phyloP scores from a whole-genome alignment of 2,888 invertebrate genomes.

The Ctenicera cuprea region DNA sequence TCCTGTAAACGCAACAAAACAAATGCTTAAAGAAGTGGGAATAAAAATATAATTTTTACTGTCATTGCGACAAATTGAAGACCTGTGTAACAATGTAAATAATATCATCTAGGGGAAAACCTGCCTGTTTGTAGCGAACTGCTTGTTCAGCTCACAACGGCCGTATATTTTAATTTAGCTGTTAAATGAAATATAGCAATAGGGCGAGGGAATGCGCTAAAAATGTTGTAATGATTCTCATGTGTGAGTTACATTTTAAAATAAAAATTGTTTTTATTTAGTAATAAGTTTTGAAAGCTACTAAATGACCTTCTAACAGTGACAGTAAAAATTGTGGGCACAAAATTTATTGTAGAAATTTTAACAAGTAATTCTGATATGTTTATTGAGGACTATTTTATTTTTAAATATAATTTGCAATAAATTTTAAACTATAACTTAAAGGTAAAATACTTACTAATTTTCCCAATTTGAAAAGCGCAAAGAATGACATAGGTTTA shows the following conservation, averaged over 20 bases:
- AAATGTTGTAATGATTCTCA: slow-evolving; percentile 36
- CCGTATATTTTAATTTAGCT: slow-evolving; percentile 50
- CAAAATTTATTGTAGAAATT: too few relatives aligned
- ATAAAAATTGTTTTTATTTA: slow-evolving; percentile 1
- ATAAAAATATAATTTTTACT: slow-evolving; percentile 47
- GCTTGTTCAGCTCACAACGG: slow-evolving; percentile 43
- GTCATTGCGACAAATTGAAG: slow-evolving; percentile 52
- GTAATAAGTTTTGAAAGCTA: neutral
- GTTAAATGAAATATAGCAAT: slow-evolving; percentile 42
- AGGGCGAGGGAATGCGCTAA: slow-evolving; percentile 21
- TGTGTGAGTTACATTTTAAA: neutral
- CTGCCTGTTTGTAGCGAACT: slow-evolving; percentile 45
- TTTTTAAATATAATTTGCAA: too few relatives aligned
- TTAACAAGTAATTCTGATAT: too few relatives aligned
- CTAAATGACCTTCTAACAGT: too few relatives aligned
- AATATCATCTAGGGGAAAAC: slow-evolving; percentile 50
- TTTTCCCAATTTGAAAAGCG: too few relatives aligned
- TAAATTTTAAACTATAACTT: too few relatives aligned
- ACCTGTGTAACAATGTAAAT: slow-evolving; percentile 48
- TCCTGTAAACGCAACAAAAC: neutral
- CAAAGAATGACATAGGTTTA: too few relatives aligned
- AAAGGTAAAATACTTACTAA: too few relatives aligned
- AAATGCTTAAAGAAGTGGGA: neutral
- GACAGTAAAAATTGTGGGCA: too few relatives aligned
- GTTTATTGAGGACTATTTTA: too few relatives aligned